A percentile compares a stretch with the other conserved stretches of the same genome.
phyloP scores from a whole-genome alignment of 2,888 invertebrate genomes.

The Therioaphis trifolii region DNA sequence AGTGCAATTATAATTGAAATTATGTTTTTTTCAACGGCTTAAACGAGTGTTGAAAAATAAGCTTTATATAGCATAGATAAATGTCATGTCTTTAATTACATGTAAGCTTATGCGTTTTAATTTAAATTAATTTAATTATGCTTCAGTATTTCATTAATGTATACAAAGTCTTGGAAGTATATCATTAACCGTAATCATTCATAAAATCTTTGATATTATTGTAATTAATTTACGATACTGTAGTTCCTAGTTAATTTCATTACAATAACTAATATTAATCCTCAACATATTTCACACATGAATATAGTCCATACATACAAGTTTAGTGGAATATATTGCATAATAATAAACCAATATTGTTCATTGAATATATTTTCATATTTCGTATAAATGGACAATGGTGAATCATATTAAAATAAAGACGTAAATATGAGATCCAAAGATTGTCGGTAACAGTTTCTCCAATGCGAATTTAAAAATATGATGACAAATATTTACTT shows the following conservation, averaged over 20 bases:
- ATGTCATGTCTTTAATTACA: neutral
- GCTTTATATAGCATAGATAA: neutral
- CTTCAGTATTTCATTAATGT: neutral
- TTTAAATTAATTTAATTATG: neutral
- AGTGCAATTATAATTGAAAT: neutral
- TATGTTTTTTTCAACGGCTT: conserved; percentile 1
- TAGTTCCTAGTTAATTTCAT: conserved; percentile 8
- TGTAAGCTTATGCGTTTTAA: neutral
- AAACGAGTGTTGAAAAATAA: neutral
- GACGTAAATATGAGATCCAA: no score
- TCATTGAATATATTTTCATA: no score
- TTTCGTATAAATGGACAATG: no score
- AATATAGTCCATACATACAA: no score
- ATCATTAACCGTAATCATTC: neutral
- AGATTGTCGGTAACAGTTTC: no score
- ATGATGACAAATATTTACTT: no score
- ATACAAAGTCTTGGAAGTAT: neutral
- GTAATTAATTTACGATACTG: neutral
- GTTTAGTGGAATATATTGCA: no score
- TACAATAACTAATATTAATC: neutral
- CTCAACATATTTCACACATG: neutral
- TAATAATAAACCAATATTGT: neutral
- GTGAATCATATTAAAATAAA: no score
- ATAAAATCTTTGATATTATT: neutral
- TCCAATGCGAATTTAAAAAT: no score